Base-by-base conservation (phyloP, 1,140 invertebrate species). In the Diploscapter pachys region DNA sequence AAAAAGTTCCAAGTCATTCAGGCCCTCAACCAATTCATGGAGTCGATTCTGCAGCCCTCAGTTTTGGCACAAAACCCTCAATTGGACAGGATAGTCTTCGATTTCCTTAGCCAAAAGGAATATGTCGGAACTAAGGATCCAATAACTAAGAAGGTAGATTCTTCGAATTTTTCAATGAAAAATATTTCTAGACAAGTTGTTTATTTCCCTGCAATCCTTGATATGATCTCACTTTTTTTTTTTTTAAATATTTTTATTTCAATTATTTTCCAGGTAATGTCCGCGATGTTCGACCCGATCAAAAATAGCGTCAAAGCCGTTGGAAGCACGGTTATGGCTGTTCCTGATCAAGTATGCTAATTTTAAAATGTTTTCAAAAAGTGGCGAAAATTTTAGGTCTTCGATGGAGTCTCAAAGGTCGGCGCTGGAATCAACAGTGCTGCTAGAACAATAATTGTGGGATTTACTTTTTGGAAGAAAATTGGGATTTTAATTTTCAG, bases 41-140 rank as follows among this genome's bases (percentile, higher is more conserved):
- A 89, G 87, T 83, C 89, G 78, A 80, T 93, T 48, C 89, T 91
- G 13, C 89, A 90, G 77, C 88, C 89, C 61, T 85, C 88, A 31
- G 86, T 91, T 48, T 87, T 92, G 57, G 88, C 89, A 11, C 87
- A 89, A 13, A 90, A 92, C 82, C 88, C 89, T 85, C 89, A 90
- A 62, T 82, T 95, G 75, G 87, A 90, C 82, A 89, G 90, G 81
- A 85, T 93, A 80, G 85, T 93, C 75, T 85, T 92, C 77, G 86
- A 91, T 73, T 91, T 96, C 88, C 86, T 94, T 57, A 90, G 94
- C 85, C 90, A 92, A 81, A 89, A 92, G 72, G 89, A 92, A 79
- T 92, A 94, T 88, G 91, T 91, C 84, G 89, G 86, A 76, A 85
- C 85, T 64, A 87, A 87, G 75, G 86, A 86, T 74, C 84, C 86